phyloP scores from a whole-genome alignment of 2,797 vertebrate genomes.

The Miopithecus talapoin region DNA sequence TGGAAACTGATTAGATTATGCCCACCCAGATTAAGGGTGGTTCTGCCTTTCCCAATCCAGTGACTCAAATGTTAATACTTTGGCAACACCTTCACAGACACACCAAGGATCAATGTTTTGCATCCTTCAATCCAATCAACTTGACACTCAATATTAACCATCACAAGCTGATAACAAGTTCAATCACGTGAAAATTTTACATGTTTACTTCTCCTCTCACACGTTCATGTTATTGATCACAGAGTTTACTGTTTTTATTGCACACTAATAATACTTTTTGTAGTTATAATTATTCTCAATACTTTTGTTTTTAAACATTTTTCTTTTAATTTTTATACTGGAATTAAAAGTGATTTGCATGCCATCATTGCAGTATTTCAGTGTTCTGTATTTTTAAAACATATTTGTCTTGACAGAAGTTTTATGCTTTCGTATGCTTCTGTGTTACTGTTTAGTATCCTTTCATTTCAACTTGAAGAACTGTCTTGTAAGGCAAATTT shows the following conservation, averaged over 20 bases:
- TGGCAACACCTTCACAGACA: too few species aligned
- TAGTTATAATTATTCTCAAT: neutral
- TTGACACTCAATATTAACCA: too few species aligned
- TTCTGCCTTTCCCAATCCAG: too few species aligned
- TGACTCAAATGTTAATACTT: too few species aligned
- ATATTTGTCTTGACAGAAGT: neutral
- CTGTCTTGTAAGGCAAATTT: neutral
- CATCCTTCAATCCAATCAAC: too few species aligned
- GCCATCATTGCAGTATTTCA: neutral
- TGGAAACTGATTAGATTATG: too few species aligned
- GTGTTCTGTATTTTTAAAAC: neutral
- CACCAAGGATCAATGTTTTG: too few species aligned
- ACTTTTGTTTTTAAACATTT: neutral
- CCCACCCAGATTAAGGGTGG: too few species aligned
- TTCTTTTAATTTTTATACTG: neutral
- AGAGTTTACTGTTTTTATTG: neutral
- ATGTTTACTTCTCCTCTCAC: neutral
- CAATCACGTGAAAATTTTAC: neutral
- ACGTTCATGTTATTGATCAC: neutral
- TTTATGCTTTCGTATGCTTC: neutral
- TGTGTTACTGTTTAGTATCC: neutral
- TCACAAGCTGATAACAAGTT: neutral
- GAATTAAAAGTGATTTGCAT: neutral
- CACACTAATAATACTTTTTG: neutral
- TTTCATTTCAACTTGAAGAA: neutral